Conservation (phyloP, 2,888 invertebrate species). For the Netelia melanura region DNA sequence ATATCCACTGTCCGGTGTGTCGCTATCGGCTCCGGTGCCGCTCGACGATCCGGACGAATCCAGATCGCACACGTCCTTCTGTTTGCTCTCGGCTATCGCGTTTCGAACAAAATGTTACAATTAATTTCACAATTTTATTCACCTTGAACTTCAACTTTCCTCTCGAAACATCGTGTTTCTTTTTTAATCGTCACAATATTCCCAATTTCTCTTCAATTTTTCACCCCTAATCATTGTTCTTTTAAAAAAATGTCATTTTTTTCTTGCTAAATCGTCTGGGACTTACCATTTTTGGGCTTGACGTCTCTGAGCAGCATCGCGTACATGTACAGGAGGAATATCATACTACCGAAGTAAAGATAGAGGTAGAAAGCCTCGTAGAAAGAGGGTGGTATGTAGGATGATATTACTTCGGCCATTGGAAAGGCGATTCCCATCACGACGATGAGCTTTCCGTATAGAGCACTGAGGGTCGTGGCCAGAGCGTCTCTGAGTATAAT, state of each 20-base stretch:
- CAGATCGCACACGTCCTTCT: slow-evolving; percentile 83
- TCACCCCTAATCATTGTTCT: no score
- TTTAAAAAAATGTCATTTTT: background rate
- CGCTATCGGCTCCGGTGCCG: slow-evolving; percentile 82
- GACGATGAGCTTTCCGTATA: slow-evolving; percentile 96
- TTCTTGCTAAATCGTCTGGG: background rate
- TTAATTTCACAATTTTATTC: background rate
- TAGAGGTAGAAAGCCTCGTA: slow-evolving; percentile 97
- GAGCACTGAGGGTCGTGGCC: slow-evolving; percentile 95
- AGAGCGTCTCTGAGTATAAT: slow-evolving; percentile 90
- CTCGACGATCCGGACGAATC: slow-evolving; percentile 83
- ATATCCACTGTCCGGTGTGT: slow-evolving; percentile 78
- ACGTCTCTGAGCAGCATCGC: slow-evolving; percentile 90
- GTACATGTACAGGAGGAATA: slow-evolving; percentile 94
- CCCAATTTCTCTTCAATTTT: no score
- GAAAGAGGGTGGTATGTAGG: slow-evolving; percentile 96
- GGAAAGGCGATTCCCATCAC: slow-evolving; percentile 98
- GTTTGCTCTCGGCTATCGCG: slow-evolving; percentile 76
- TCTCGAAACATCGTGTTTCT: background rate
- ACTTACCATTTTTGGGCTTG: slow-evolving; percentile 85
- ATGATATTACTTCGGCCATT: slow-evolving; percentile 97
- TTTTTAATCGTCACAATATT: background rate
- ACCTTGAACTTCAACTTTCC: background rate
- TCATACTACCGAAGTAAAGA: slow-evolving; percentile 94
- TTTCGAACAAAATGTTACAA: background rate